A percentile compares a stretch with the other conserved stretches of the same genome.
Conservation (phyloP, 2,113 vertebrate species). For the Enhydra lutris region DNA sequence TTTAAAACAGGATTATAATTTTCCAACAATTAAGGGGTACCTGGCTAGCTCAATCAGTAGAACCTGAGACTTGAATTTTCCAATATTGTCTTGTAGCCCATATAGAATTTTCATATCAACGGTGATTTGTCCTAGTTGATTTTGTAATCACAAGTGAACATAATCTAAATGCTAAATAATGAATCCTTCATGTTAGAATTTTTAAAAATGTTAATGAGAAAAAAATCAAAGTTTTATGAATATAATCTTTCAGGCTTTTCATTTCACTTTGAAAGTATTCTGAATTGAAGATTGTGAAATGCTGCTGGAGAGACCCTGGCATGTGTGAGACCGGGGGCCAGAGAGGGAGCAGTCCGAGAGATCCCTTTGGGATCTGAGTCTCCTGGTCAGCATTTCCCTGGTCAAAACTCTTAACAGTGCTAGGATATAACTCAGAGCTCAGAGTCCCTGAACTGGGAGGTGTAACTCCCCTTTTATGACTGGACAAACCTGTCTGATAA, state of each 20-base stretch:
- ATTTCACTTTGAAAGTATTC: not conserved
- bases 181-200: not conserved
- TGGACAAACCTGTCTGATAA: not conserved
- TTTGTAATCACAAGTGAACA: not conserved
- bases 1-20: not conserved
- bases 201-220: not conserved
- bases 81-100: not conserved
- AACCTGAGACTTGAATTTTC: constrained; percentile 79
- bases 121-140: constrained; percentile 12
- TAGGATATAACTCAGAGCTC: not conserved
- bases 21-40: constrained; percentile 8
- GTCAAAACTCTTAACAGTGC: not conserved
- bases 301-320: not conserved
- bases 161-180: not conserved
- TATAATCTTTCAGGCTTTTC: not conserved
- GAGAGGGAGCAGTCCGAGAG: not conserved
- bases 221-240: not conserved
- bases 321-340: accelerated
- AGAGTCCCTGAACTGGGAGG: not conserved
- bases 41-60: constrained; percentile 84
- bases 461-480: not conserved
- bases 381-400: not conserved
- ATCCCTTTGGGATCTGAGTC: not conserved
- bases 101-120: not conserved
- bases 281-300: not conserved